Percentiles rank a stretch among this genome's conserved stretches.
Conservation (phyloP, 1,140 invertebrate species). For the Cherax destructor region DNA sequence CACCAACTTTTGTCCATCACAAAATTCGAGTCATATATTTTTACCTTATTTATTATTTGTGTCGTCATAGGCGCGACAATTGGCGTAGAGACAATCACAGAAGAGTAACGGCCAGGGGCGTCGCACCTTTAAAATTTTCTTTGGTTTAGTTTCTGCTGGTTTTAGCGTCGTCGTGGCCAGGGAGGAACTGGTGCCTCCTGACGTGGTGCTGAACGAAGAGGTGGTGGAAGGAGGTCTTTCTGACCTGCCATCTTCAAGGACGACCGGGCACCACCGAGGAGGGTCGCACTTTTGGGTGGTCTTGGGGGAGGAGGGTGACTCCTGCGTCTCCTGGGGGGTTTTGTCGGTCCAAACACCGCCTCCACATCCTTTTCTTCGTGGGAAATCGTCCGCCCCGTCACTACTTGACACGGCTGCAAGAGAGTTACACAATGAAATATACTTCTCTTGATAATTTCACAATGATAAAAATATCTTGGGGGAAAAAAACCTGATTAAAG, state of each 20-base stretch:
- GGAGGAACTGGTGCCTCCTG: slow-evolving; percentile 11
- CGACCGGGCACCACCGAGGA: not conserved
- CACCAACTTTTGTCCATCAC: not conserved
- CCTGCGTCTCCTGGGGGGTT: slow-evolving; percentile 21
- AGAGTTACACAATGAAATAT: not conserved
- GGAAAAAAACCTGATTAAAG: no score
- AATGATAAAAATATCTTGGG: no score
- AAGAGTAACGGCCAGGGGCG: slow-evolving; percentile 51
- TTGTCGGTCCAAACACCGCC: slow-evolving; percentile 43
- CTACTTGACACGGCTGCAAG: slow-evolving; percentile 9
- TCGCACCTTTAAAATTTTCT: not conserved
- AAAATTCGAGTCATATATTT: not conserved
- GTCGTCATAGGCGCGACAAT: slow-evolving; percentile 45
- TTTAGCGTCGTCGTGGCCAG: not conserved
- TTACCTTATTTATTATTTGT: not conserved
- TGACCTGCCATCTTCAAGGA: not conserved
- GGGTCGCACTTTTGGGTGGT: slow-evolving; percentile 16
- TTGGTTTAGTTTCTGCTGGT: not conserved
- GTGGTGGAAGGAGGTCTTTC: slow-evolving; percentile 18
- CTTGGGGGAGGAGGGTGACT: slow-evolving; percentile 38
- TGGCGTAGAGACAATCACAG: slow-evolving; percentile 50
- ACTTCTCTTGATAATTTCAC: no score
- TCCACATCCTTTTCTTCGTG: not conserved
- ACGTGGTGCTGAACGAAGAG: slow-evolving; percentile 39
- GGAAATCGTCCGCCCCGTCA: not conserved